Evolutionary conservation across 1,140 invertebrate genomes (phyloP), one percentile per base, ranked within the genome.

Genomic region (Ylistrum balloti): DNA sequence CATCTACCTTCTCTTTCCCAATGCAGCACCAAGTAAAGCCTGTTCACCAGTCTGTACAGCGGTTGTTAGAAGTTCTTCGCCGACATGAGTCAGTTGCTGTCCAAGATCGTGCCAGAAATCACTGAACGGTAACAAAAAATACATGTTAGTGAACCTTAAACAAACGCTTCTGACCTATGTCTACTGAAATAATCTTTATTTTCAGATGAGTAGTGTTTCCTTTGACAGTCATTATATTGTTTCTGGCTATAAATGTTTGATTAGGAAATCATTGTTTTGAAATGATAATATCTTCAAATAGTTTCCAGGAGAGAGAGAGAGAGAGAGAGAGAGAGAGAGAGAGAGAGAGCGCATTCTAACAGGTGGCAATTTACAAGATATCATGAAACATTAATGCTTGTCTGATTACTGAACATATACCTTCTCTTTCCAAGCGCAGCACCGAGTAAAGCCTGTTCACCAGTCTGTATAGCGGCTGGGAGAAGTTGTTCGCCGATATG

Each of bases 101-200:
- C 56, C 56, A 28, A 74, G 56, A 74, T 74, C 56, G n/a, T n/a
- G n/a, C 56, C 56, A 74, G n/a, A 74, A 74, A 28, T 74, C n/a
- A 28, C 56, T 74, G 17, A 2, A 56, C 13, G 22, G 3, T 56
- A 11, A 56, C 20, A 56, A 56, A n/a, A 20, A 3, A 11, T 56
- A 56, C 45, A 15, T 20, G 17, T 56, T 20, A 56, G 45, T 20
- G n/a, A n/a, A n/a, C n/a, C n/a, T n/a, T n/a, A n/a, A n/a, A n/a
- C n/a, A n/a, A n/a, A n/a, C n/a, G n/a, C n/a, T n/a, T n/a, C n/a
- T n/a, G n/a, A n/a, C n/a, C n/a, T n/a, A n/a, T n/a, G n/a, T n/a
- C n/a, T n/a, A n/a, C n/a, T n/a, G n/a, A n/a, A n/a, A n/a, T n/a
- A n/a, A n/a, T n/a, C n/a, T n/a, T n/a, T n/a, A n/a, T n/a, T n/a